A percentile compares a stretch with the other conserved stretches of the same genome.
Conservation (phyloP, 2,888 invertebrate genomes). For the Troides helena region DNA sequence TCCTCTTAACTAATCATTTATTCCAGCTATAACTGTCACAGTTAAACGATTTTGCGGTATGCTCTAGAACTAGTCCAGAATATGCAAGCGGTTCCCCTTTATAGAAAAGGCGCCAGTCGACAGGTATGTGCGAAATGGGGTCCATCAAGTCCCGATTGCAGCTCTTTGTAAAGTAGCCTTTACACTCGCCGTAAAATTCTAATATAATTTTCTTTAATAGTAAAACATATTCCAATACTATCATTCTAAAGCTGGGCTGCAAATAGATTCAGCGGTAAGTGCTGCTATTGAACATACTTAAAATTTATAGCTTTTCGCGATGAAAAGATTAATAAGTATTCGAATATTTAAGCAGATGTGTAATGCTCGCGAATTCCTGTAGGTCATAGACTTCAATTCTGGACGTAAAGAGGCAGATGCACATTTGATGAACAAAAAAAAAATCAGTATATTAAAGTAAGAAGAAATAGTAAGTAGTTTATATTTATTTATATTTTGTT, state of each 20-base stretch:
- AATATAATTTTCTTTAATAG: constrained; percentile 1
- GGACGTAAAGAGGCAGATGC: no score
- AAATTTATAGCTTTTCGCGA: no score
- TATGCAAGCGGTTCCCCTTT: constrained; percentile 25
- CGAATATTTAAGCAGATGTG: no score
- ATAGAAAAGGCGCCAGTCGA: constrained; percentile 25
- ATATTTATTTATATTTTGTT: no score
- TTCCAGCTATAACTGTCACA: constrained; percentile 26
- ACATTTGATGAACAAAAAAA: no score
- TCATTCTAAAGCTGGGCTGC: no score
- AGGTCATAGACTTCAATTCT: no score
- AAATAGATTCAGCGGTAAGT: neutral
- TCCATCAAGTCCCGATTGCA: constrained; percentile 19
- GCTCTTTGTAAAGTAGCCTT: constrained; percentile 9
- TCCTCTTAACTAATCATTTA: constrained; percentile 27
- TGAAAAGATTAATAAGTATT: no score
- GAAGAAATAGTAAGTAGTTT: no score
- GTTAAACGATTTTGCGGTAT: constrained; percentile 28
- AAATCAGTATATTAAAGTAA: no score
- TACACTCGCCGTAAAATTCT: constrained; percentile 2
- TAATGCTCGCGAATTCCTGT: no score
- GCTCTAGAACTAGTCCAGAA: constrained; percentile 19
- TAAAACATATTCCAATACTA: neutral
- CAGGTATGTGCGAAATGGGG: constrained; percentile 30
- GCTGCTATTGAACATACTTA: no score